Evolutionary conservation across 2,888 invertebrate genomes (phyloP).

Genomic region (Netelia inedita): DNA sequence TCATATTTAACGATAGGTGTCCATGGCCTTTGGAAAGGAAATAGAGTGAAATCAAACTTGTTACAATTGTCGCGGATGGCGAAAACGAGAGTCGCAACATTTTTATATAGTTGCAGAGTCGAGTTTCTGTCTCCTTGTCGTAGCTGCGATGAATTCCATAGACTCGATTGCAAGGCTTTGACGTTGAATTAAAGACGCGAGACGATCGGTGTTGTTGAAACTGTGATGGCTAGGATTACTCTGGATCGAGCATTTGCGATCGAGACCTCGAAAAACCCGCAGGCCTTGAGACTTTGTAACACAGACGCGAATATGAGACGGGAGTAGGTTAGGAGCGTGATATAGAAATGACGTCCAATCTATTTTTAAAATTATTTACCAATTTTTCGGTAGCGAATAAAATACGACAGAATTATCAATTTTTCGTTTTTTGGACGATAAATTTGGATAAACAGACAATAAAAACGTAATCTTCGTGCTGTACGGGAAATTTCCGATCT

Average conservation of each 20-base stretch:
- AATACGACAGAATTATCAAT: background rate
- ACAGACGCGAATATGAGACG: constrained; percentile 54
- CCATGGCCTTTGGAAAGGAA: background rate
- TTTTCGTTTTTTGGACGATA: too few relatives aligned
- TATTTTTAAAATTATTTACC: constrained; percentile 23
- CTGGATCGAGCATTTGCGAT: constrained; percentile 39
- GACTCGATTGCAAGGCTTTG: background rate
- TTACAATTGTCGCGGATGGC: constrained; percentile 2
- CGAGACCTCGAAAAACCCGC: constrained; percentile 41
- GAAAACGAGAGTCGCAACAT: background rate
- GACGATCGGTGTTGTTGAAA: constrained; percentile 39
- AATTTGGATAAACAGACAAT: too few relatives aligned
- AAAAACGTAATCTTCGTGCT: background rate
- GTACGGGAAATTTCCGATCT: too few relatives aligned
- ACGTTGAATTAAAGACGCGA: constrained; percentile 11
- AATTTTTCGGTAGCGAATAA: constrained; percentile 1
- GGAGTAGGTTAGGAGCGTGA: constrained; percentile 45
- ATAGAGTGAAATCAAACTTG: constrained; percentile 19
- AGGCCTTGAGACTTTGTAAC: constrained; percentile 46
- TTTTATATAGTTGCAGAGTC: background rate
- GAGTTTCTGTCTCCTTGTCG: background rate
- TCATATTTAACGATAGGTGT: background rate
- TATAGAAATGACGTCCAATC: constrained; percentile 29
- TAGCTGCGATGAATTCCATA: constrained; percentile 19
- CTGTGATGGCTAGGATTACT: constrained; percentile 48